Evolutionary conservation across 2,888 invertebrate genomes (phyloP).

Genomic region (Synergus japonicus): DNA sequence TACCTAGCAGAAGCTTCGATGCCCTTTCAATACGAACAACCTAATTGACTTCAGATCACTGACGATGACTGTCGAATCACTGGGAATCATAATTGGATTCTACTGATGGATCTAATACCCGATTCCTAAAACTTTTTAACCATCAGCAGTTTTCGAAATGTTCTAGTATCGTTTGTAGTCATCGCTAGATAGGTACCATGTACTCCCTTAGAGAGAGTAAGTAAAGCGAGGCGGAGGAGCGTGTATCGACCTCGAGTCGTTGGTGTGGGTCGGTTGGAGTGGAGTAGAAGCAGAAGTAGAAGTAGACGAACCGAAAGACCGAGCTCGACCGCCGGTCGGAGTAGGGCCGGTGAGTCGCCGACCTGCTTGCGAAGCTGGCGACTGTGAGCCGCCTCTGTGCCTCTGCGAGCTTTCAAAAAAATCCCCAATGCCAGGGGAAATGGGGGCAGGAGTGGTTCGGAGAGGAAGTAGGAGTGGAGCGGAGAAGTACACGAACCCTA

Average conservation of each 20-base stretch:
- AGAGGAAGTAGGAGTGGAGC: constrained; percentile 16
- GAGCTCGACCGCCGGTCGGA: constrained; percentile 37
- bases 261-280: constrained; percentile 70
- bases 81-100: no score
- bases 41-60: background rate
- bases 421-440: constrained; percentile 69
- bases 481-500: constrained; percentile 46
- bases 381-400: constrained; percentile 58
- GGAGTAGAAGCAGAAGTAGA: constrained; percentile 48
- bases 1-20: constrained; percentile 58
- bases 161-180: constrained; percentile 40
- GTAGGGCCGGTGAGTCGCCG: constrained; percentile 39
- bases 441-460: constrained; percentile 65
- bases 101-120: no score
- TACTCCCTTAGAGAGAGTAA: constrained; percentile 63
- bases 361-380: constrained; percentile 62
- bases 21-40: background rate
- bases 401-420: constrained; percentile 66
- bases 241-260: constrained; percentile 72
- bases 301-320: constrained; percentile 39
- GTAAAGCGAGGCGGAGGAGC: constrained; percentile 66
- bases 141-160: background rate
- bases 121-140: background rate
- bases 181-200: constrained; percentile 51
- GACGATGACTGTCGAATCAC: no score